Evolutionary conservation across 1,140 invertebrate species (phyloP).

Genomic region (Odontomachus brunneus): DNA sequence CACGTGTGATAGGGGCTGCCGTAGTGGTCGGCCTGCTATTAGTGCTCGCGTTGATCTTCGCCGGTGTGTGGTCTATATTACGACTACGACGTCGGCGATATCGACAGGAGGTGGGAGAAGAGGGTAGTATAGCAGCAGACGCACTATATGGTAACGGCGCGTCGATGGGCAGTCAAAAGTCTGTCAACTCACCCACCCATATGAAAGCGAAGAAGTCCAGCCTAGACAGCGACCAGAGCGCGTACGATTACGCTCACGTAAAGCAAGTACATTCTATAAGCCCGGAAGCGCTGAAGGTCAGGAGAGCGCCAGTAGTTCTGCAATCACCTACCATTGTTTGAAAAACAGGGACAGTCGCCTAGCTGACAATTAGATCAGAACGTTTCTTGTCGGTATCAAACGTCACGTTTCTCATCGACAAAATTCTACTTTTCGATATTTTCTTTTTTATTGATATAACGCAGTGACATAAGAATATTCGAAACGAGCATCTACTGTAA

Average conservation of each 20-base stretch:
- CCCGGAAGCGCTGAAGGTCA: conserved; percentile 84
- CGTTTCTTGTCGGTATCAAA: not conserved
- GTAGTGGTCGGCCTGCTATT: conserved; percentile 80
- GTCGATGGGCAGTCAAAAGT: conserved; percentile 74
- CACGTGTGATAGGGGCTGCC: conserved; percentile 80
- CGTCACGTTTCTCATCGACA: not conserved
- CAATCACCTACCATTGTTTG: conserved; percentile 84
- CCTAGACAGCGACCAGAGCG: conserved; percentile 78
- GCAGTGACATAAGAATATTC: too few relatives aligned
- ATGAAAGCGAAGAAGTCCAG: conserved; percentile 75
- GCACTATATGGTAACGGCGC: conserved; percentile 77
- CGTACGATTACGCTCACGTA: conserved; percentile 84
- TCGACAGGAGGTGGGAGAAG: conserved; percentile 79
- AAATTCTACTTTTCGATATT: not conserved
- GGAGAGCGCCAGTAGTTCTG: conserved; percentile 82
- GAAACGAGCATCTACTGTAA: too few relatives aligned
- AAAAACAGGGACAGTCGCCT: conserved; percentile 35
- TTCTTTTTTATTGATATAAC: too few relatives aligned
- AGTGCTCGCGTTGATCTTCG: conserved; percentile 77
- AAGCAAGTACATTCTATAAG: conserved; percentile 82
- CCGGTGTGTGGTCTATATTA: conserved; percentile 77
- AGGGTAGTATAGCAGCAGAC: conserved; percentile 83
- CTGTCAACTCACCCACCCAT: conserved; percentile 52
- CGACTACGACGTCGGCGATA: conserved; percentile 79
- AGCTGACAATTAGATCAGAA: not conserved